Base-by-base conservation (phyloP, 2,113 vertebrate species). In the Galbula dea region DNA sequence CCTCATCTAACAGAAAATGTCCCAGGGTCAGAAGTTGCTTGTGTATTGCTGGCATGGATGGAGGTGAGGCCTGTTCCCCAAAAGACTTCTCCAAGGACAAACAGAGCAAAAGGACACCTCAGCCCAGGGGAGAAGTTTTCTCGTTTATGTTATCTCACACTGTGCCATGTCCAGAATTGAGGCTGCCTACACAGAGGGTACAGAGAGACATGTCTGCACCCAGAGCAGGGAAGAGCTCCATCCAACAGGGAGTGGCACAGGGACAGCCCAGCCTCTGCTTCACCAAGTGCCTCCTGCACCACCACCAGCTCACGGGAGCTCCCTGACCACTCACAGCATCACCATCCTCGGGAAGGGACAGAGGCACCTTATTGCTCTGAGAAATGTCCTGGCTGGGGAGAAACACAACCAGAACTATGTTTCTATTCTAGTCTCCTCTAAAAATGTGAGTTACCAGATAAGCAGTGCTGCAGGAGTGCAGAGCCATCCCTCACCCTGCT, bases 381-480 rank as follows among this genome's bases (percentile, higher is more conserved):
- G 43, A 76, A 88, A 55, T 3, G 29, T 17, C 74, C 57, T 23
- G 29, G 22, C 21, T 3, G 32, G 81, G 73, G 52, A n/a, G 48
- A 52, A 62, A 8, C 41, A 34, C 8, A 1, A 32, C 20, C 32
- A n/a, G 34, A 89, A 34, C 26, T 10, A 13, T 14, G 37, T 3
- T 52, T 89, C 73, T 45, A n/a, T 43, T 54, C 16, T 65, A 3
- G 27, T 62, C 16, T 48, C n/a, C 63, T 86, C 41, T 45, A 21
- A 74, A 82, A 85, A 86, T 55, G 41, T 32, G 51, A 58, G 73
- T 54, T 89, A 69, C 95, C n/a, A n/a, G 75, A 36, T 13, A 58
- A 79, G 48, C 19, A 36, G 76, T 39, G 81, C 58, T 12, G 8
- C 2, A 12, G 39, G 49, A 57, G 77, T 3, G 51, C 75, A 68